These are phyloP conservation scores for Actias luna DNA, from an alignment of 2,888 invertebrate genomes.

Conservation along the genomic window DNA sequence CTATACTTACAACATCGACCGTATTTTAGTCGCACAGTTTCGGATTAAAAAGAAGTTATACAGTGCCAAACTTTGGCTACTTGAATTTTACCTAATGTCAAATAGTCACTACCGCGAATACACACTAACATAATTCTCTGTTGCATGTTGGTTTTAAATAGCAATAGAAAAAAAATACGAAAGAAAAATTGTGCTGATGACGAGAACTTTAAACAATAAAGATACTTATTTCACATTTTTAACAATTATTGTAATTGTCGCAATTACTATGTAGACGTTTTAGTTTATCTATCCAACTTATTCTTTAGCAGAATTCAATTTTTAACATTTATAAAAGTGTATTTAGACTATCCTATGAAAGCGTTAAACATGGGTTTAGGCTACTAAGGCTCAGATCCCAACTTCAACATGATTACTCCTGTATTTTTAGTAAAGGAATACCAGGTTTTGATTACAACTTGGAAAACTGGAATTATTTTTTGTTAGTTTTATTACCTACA, in stretches of 20 bases:
- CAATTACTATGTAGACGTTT: background rate
- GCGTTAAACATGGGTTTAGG: too few relatives aligned
- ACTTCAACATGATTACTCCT: too few relatives aligned
- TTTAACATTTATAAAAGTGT: too few relatives aligned
- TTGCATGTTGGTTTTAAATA: too few relatives aligned
- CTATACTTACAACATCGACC: background rate
- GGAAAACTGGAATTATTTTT: background rate
- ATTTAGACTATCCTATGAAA: too few relatives aligned
- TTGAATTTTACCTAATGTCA: background rate
- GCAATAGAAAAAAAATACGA: too few relatives aligned
- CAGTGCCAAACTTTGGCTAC: background rate
- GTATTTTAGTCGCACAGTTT: background rate
- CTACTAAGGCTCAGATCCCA: too few relatives aligned
- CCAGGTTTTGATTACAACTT: background rate
- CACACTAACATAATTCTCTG: background rate
- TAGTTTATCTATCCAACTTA: background rate
- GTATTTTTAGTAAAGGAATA: background rate
- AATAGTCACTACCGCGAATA: background rate
- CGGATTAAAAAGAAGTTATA: background rate
- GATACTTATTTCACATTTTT: too few relatives aligned
- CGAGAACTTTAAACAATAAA: too few relatives aligned
- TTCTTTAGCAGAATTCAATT: background rate
- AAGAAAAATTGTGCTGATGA: too few relatives aligned
- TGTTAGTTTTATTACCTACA: background rate
- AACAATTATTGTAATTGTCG: background rate